Conservation (phyloP, 1,140 invertebrate species). For the Diabrotica undecimpunctata region DNA sequence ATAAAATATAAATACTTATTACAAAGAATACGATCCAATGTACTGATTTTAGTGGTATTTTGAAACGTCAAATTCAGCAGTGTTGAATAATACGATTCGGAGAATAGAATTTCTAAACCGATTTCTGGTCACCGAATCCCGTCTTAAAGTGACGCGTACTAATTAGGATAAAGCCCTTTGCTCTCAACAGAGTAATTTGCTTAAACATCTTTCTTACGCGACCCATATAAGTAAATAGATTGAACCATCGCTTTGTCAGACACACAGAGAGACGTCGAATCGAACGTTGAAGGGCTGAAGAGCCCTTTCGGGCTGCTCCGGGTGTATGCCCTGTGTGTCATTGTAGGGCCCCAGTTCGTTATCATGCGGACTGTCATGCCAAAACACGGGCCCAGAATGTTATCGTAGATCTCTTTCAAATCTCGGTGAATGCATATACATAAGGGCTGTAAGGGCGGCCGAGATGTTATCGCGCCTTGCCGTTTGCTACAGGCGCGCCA, state of each 20-base stretch:
- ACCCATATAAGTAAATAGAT: constrained; percentile 15
- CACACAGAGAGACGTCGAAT: constrained; percentile 22
- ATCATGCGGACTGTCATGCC: constrained; percentile 49
- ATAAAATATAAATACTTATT: too few species aligned
- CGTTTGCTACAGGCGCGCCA: constrained; percentile 47
- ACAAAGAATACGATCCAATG: too few species aligned
- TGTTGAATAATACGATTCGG: too few species aligned
- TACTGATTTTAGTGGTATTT: too few species aligned
- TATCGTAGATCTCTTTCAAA: constrained; percentile 50
- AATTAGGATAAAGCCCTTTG: background rate
- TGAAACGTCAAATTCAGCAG: too few species aligned
- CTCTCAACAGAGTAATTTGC: constrained; percentile 8
- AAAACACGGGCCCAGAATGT: constrained; percentile 50
- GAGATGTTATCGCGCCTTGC: constrained; percentile 26
- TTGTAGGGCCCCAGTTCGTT: constrained; percentile 44
- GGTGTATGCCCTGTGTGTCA: constrained; percentile 27
- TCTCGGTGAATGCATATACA: constrained; percentile 48
- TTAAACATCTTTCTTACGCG: constrained; percentile 9
- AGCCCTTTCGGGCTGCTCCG: constrained; percentile 28
- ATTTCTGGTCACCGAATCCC: too few species aligned
- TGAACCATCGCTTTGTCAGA: constrained; percentile 18
- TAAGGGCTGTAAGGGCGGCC: constrained; percentile 38
- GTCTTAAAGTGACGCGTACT: too few species aligned
- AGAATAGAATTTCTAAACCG: too few species aligned
- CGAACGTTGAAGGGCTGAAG: constrained; percentile 30